Evolutionary conservation across 2,888 invertebrate genomes (phyloP).

Genomic region (Phengaris alcon): DNA sequence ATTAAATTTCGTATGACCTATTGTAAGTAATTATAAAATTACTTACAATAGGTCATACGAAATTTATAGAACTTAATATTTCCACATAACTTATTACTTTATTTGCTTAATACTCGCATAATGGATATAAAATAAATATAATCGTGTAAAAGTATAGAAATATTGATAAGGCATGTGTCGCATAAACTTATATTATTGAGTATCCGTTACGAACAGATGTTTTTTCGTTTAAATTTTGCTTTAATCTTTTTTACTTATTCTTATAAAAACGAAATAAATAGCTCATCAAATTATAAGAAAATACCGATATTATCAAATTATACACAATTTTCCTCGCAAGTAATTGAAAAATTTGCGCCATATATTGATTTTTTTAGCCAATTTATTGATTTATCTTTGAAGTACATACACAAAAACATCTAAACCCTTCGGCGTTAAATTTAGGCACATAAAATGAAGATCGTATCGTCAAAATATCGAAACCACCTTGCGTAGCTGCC

Average conservation of each 20-base stretch:
- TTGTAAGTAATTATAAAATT: too few relatives aligned
- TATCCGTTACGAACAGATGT: neutral
- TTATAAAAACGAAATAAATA: neutral
- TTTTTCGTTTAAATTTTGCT: neutral
- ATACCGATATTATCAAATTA: neutral
- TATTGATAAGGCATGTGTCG: too few relatives aligned
- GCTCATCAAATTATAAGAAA: neutral
- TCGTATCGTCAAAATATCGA: constrained; percentile 41
- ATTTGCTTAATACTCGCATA: too few relatives aligned
- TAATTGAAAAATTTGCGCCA: constrained; percentile 14
- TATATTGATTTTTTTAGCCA: constrained; percentile 7
- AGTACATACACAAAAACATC: constrained; percentile 20
- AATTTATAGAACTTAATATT: too few relatives aligned
- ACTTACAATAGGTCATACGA: too few relatives aligned
- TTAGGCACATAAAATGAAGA: constrained; percentile 36
- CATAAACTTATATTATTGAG: too few relatives aligned
- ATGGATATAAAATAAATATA: too few relatives aligned
- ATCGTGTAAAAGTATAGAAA: too few relatives aligned
- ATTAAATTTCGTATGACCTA: too few relatives aligned
- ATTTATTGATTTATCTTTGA: constrained; percentile 15
- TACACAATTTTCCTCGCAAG: neutral
- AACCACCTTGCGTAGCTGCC: constrained; percentile 55
- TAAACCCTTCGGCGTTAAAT: constrained; percentile 15
- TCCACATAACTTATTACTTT: too few relatives aligned
- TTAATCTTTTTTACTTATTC: neutral